Conservation (phyloP, 2,888 invertebrate species). For the Ichneumon xanthorius region DNA sequence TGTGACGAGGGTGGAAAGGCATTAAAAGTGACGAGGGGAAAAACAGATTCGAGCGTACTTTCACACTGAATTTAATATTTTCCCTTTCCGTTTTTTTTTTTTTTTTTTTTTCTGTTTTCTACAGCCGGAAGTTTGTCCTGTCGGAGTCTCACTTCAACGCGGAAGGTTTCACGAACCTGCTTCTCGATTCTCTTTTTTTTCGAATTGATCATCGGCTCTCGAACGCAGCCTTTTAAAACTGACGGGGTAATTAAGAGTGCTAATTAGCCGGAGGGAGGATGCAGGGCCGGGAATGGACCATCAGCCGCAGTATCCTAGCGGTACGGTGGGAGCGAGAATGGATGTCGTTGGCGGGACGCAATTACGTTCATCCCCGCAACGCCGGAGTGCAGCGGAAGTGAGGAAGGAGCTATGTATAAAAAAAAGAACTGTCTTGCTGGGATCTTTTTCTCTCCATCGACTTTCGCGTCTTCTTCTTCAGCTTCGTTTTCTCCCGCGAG, state of each 20-base stretch:
- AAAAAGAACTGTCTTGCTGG: slow-evolving; percentile 18
- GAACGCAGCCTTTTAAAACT: slow-evolving; percentile 45
- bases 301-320: background rate
- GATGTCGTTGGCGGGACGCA: slow-evolving; percentile 49
- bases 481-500: slow-evolving; percentile 3
- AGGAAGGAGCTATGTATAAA: slow-evolving; percentile 10
- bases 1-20: background rate
- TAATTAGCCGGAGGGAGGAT: slow-evolving; percentile 59
- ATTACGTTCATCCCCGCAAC: slow-evolving; percentile 54
- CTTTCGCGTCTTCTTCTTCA: slow-evolving; percentile 16
- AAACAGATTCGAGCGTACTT: background rate
- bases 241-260: slow-evolving; percentile 60
- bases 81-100: background rate
- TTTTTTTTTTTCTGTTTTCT: background rate
- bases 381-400: slow-evolving; percentile 35
- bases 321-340: slow-evolving; percentile 3
- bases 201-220: slow-evolving; percentile 23
- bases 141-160: background rate
- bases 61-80: background rate
- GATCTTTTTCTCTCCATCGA: slow-evolving; percentile 35
- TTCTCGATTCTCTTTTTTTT: background rate
- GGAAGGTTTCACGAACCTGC: background rate
- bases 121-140: background rate
- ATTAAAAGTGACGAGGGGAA: background rate
- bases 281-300: slow-evolving; percentile 14